phyloP scores from a whole-genome alignment of 1,140 invertebrate species.

The Ladona fulva region DNA sequence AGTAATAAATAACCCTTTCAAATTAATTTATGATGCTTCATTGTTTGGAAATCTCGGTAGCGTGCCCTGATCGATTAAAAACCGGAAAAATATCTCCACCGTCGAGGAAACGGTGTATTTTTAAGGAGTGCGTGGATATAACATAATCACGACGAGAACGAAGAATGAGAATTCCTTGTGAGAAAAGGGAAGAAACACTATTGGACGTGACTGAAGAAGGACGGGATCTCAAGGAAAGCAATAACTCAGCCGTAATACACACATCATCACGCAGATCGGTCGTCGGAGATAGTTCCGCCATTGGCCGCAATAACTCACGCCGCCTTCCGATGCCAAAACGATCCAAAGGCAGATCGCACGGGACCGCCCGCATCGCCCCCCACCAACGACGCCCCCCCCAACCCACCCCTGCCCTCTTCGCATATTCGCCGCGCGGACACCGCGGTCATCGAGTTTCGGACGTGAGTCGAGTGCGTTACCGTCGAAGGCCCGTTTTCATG shows the following conservation, averaged over 20 bases:
- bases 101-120: too few relatives aligned
- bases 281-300: constrained; percentile 1
- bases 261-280: constrained; percentile 3
- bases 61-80: too few relatives aligned
- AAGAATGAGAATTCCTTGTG: neutral
- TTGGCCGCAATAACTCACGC: constrained; percentile 6
- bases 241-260: constrained; percentile 9
- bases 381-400: neutral
- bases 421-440: constrained; percentile 5
- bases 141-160: too few relatives aligned
- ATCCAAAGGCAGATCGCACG: neutral
- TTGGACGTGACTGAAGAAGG: neutral
- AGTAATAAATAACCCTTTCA: too few relatives aligned
- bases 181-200: neutral
- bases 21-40: too few relatives aligned
- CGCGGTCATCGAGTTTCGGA: neutral
- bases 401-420: neutral
- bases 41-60: too few relatives aligned
- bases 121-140: too few relatives aligned
- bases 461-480: neutral
- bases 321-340: neutral
- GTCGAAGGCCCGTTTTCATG: neutral
- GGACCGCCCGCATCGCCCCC: neutral
- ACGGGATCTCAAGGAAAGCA: neutral
- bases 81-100: too few relatives aligned